Percentiles rank a stretch among this genome's conserved stretches.
phyloP scores from a whole-genome alignment of 2,113 vertebrate genomes.

The Eptatretus burgeri region DNA sequence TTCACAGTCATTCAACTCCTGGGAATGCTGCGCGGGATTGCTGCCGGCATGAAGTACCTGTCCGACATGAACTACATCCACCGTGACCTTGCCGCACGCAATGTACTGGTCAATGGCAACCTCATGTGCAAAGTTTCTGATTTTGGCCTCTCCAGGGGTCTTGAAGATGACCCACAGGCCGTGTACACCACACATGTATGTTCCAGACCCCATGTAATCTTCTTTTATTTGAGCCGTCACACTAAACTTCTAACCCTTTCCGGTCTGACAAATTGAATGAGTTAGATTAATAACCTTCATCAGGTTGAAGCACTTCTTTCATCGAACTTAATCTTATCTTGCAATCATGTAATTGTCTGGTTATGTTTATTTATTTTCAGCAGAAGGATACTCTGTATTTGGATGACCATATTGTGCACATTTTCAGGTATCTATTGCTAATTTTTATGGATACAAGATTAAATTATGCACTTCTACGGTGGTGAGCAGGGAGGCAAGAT shows the following conservation, averaged over 20 bases:
- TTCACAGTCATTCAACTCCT: not conserved
- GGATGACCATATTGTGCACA: too few species aligned
- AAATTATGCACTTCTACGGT: not conserved
- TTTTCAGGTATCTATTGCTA: too few species aligned
- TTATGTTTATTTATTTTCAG: too few species aligned
- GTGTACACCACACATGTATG: slow-evolving; percentile 5
- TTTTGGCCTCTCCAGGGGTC: slow-evolving; percentile 1
- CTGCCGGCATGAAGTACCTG: slow-evolving; percentile 3
- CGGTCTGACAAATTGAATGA: too few species aligned
- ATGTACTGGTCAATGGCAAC: slow-evolving; percentile 1
- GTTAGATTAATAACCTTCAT: too few species aligned
- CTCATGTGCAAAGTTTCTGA: slow-evolving; percentile 3
- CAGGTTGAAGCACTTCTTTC: too few species aligned
- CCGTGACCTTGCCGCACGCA: slow-evolving; percentile 3
- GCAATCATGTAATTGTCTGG: too few species aligned
- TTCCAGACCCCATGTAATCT: not conserved
- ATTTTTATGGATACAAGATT: too few species aligned
- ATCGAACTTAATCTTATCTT: too few species aligned
- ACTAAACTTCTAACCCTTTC: too few species aligned
- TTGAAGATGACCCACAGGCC: slow-evolving; percentile 1
- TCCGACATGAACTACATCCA: slow-evolving; percentile 6
- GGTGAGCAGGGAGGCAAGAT: not conserved
- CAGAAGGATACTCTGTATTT: too few species aligned
- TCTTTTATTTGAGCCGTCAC: too few species aligned
- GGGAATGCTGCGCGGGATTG: slow-evolving; percentile 2